Evolutionary conservation across 1,140 invertebrate species (phyloP), one percentile per base, ranked within the genome.

Genomic region (Stegodyphus dumicola): DNA sequence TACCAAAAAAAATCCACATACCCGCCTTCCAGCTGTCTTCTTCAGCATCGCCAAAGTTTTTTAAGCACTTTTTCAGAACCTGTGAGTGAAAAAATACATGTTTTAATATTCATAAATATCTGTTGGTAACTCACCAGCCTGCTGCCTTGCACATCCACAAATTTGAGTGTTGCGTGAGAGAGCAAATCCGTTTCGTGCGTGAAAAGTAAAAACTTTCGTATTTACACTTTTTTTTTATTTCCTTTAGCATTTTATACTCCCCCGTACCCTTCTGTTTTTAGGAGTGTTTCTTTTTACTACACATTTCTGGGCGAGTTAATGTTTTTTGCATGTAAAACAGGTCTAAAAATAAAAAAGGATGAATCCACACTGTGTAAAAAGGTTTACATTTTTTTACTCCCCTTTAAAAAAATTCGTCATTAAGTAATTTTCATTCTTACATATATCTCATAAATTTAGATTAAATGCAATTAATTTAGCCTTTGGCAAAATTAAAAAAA

Each of bases 371-470:
- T 80, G 71, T 51, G 10, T 51, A 53, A 13, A 53, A 7, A 17
- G n/a, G n/a, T 17, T 71, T 49, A 49, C 10, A 71, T 13, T 10
- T 33, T 9, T 33, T 33, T 49, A 15, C 11, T 49, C 65, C 18
- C 65, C 18, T 6, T 15, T 5, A 60, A 76, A 85, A 75, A 84
- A 84, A 54, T 75, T 52, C 81, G 65, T 85, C 81, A 85, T 85
- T 85, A 85, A 85, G 81, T 85, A 85, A 85, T 85, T 75, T 85
- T 85, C 49, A 85, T 85, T 85, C 81, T 76, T 85, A 70, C 73
- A 70, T 85, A 77, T 85, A 70, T 76, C 81, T 85, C 81, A 85
- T 85, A 85, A 85, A 85, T 85, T 85, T 85, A 75, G 81, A 85
- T 85, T 85, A 85, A 85, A 85, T 54, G 64, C 81, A 85, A 85